Evolutionary conservation across 2,888 invertebrate species (phyloP), one percentile per base, ranked within the genome.

Genomic region (Diogma glabrata): DNA sequence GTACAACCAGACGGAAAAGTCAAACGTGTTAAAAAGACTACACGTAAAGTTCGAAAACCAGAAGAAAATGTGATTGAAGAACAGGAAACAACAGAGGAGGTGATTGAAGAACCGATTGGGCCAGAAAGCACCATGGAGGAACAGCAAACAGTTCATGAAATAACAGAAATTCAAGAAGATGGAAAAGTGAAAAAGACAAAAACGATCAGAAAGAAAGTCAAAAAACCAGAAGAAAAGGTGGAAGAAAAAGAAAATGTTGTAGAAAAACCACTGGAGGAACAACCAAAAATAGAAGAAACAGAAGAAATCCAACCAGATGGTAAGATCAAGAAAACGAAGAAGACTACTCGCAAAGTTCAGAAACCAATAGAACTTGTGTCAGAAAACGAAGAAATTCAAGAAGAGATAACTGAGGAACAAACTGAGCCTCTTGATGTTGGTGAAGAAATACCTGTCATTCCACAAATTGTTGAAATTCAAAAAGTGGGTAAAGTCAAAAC

Each of bases 61-160:
- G n/a, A n/a, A n/a, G 43, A 43, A 22, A 43, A 43, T 14, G 43
- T 43, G 12, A 52, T 67, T 24, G 63, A 67, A 12, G 67, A 67
- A 52, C 67, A 70, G 58, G 43, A 43, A 43, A 43, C 23, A 20
- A n/a, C n/a, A n/a, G n/a, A n/a, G n/a, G n/a, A n/a, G n/a, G n/a
- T n/a, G n/a, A 55, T 62, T 24, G 57, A 60, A 33, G 54, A 59
- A 22, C n/a, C n/a, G n/a, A n/a, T n/a, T n/a, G n/a, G n/a, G n/a
- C n/a, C n/a, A n/a, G n/a, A n/a, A n/a, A n/a, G n/a, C n/a, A 52
- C 56, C 5, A 64, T 67, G 3, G 64, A 65, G 51, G 67, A 67
- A 51, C 17, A 47, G 26, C 38, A 33, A 47, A 12, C 43, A 1
- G 22, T 47, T 51, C 20, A 36, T 23, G 38, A 38, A 49, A 20